Base-by-base conservation (phyloP, 2,797 vertebrate species). In the Hypotaenidia okinawae region DNA sequence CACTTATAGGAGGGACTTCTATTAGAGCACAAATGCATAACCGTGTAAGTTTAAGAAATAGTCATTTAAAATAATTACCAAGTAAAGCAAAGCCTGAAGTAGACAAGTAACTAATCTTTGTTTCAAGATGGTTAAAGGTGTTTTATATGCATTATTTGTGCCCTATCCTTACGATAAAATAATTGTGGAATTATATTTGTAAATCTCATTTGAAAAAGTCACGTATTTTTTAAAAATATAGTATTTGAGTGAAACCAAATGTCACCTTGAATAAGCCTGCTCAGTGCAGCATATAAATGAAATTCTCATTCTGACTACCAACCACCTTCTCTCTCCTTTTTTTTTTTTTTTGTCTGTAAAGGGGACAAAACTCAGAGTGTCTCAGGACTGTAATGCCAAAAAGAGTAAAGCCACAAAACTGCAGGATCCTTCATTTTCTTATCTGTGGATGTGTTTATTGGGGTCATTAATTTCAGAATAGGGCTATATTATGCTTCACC, bases 301-400 rank as follows among this genome's bases (percentile, higher is more conserved):
- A 92, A 87, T n/a, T 30, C 76, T 89, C 10, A 79, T 89, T 88
- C 84, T 92, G 57, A 82, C 35, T 87, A 80, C 41, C 54, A 92
- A n/a, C 47, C 43, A 33, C 47, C 47, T 49, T 23, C 47, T 49
- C 47, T 49, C 47, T 49, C 12, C 45, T 2, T 3, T 24, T 11
- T 37, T n/a, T 74, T 58, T 43, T 22, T 33, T 25, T 52, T 37
- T 1, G 17, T 69, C 28, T 95, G 69, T 51, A 81, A 59, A 91
- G 62, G 51, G 66, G 66, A 87, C 41, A 83, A 55, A 91, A 57
- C 41, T 94, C 67, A 32, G 41, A 57, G 66, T 72, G 80, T 90
- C 51, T 94, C 45, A 92, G 84, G 92, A 95, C 92, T 96, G 91
- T 79, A 96, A 10, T 78, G 87, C 91, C 95, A 75, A 89, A 86